Evolutionary conservation across 2,888 invertebrate genomes (phyloP), one percentile per base, ranked within the genome.

Genomic region (Perithous albicinctus): DNA sequence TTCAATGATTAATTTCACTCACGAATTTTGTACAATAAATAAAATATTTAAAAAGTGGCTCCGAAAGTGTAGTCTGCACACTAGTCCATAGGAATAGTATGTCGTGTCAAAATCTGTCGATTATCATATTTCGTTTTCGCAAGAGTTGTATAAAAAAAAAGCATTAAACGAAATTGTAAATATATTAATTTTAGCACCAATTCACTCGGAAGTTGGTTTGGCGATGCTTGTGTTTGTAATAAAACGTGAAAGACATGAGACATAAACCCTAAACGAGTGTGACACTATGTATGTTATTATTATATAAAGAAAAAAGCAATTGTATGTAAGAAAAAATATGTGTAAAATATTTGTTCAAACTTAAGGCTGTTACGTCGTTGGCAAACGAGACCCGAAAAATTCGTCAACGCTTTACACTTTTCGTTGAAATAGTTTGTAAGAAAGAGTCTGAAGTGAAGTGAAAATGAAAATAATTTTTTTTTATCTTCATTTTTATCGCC

Each of bases 331-430:
- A 29, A 48, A 76, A 69, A 59, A n/a, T 48, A 69, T 77, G 5
- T 77, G 75, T 79, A 81, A 54, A 69, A 78, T 83, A 83, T 84
- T 83, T 82, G 61, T 82, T 64, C 73, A 48, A 73, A 66, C 54
- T 54, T 83, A 73, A 80, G 80, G 84, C 84, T 84, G 78, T 80
- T 83, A 82, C 64, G 48, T 80, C 48, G 66, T 64, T 72, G 32
- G 41, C 66, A 70, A 59, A 38, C 29, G 54, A 61, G 54, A 56
- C 20, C 23, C 48, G 43, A 38, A 56, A 26, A 41, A 41, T 35
- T 66, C 43, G 46, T 59, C 20, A 64, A 64, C 59, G n/a, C 48
- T 73, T 64, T 20, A 18, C 46, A 69, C 38, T 59, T 46, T 76
- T 32, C 3, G 59, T 59, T 32, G 32, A 35, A 59, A 35, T 12